Evolutionary conservation across 2,113 vertebrate species (phyloP).

Genomic region (Burhinus bistriatus): DNA sequence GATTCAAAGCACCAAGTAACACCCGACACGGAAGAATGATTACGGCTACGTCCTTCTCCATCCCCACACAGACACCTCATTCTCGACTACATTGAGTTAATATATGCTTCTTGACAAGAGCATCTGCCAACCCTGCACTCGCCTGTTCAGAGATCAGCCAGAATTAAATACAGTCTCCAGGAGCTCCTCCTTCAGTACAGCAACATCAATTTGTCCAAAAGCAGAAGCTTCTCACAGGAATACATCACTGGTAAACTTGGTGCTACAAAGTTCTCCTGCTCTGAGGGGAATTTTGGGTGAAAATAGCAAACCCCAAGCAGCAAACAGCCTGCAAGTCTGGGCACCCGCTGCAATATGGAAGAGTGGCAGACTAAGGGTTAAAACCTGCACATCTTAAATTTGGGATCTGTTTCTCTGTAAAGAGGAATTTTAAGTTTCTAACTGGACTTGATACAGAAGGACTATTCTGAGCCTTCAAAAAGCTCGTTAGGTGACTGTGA

Average conservation of each 20-base stretch:
- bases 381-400: background rate
- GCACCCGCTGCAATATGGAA: background rate
- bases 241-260: background rate
- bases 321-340: background rate
- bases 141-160: background rate
- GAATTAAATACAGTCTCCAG: background rate
- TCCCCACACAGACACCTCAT: too few relatives aligned
- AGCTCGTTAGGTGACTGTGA: background rate
- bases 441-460: background rate
- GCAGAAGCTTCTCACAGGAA: background rate
- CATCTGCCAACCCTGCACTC: background rate
- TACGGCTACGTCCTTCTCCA: background rate
- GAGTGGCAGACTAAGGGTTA: background rate
- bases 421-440: background rate
- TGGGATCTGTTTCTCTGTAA: background rate
- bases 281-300: background rate
- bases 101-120: accelerated
- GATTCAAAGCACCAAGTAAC: background rate
- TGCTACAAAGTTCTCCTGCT: background rate
- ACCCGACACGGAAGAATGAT: accelerated
- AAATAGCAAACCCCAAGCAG: background rate
- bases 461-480: background rate
- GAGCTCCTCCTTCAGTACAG: background rate
- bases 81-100: too few relatives aligned
- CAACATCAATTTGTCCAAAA: background rate